These are phyloP conservation scores for Tipula lateralis DNA, from an alignment of 2,888 invertebrate species.

Conservation along the genomic window DNA sequence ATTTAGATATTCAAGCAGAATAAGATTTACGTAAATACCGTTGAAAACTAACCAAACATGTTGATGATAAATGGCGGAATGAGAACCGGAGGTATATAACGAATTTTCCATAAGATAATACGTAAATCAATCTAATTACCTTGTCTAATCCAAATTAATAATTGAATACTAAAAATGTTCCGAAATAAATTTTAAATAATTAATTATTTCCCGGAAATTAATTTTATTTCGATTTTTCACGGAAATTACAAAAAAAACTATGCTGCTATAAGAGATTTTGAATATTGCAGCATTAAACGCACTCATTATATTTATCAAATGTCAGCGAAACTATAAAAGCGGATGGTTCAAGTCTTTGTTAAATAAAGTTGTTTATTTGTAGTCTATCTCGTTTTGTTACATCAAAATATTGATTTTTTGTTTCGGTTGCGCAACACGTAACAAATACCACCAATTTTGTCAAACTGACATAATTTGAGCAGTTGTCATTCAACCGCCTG, in stretches of 20 bases:
- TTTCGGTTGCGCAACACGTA: not conserved
- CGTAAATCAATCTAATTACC: not conserved
- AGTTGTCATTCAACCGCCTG: conserved; percentile 1
- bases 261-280: not conserved
- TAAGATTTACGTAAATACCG: too few species aligned
- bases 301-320: not conserved
- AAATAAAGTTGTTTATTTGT: not conserved
- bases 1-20: too few species aligned
- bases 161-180: not conserved
- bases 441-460: not conserved
- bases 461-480: not conserved
- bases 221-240: not conserved
- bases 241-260: not conserved
- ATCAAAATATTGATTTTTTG: not conserved
- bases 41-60: too few species aligned
- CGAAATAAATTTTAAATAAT: not conserved
- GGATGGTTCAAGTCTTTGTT: not conserved
- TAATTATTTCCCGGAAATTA: not conserved
- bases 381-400: not conserved
- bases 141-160: not conserved
- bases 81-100: too few species aligned
- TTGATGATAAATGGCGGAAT: too few species aligned
- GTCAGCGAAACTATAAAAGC: not conserved
- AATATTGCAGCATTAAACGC: not conserved
- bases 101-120: not conserved